These are phyloP conservation scores for Callopanchax toddi DNA, from an alignment of 2,113 vertebrate species.

Conservation along the genomic window DNA sequence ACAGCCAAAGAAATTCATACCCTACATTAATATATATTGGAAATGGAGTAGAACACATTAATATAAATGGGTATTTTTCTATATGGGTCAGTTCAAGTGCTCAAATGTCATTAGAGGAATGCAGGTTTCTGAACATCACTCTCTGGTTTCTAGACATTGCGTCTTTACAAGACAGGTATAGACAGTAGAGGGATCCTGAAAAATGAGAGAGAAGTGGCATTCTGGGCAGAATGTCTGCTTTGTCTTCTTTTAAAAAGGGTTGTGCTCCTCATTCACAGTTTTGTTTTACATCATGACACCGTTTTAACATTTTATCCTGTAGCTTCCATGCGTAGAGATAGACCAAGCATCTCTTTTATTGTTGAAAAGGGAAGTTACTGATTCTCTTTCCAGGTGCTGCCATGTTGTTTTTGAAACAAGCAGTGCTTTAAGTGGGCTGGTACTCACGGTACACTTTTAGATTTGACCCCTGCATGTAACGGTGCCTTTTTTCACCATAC, in stretches of 20 bases:
- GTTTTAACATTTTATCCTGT: too few species aligned
- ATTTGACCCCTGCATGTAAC: too few species aligned
- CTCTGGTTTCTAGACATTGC: conserved; percentile 12
- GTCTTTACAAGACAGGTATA: conserved; percentile 14
- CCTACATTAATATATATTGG: conserved; percentile 77
- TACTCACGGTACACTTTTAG: too few species aligned
- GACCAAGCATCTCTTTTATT: too few species aligned
- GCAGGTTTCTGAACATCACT: conserved; percentile 43
- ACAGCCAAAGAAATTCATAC: conserved; percentile 63
- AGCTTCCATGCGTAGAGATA: too few species aligned
- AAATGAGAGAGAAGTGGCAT: not conserved
- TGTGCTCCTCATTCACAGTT: not conserved
- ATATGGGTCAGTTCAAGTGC: conserved; percentile 64
- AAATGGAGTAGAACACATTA: conserved; percentile 70
- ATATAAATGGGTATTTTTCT: conserved; percentile 74
- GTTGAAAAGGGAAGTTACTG: too few species aligned
- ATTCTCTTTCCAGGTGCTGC: too few species aligned
- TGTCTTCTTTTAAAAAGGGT: not conserved
- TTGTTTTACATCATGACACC: too few species aligned
- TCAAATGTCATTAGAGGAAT: conserved; percentile 60
- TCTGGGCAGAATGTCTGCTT: not conserved
- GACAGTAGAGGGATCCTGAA: not conserved
- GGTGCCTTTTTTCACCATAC: too few species aligned
- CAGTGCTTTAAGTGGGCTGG: too few species aligned
- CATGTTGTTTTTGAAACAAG: too few species aligned